Evolutionary conservation across 1,140 invertebrate genomes (phyloP), one percentile per base, ranked within the genome.

Genomic region (Probaryconus sp.): DNA sequence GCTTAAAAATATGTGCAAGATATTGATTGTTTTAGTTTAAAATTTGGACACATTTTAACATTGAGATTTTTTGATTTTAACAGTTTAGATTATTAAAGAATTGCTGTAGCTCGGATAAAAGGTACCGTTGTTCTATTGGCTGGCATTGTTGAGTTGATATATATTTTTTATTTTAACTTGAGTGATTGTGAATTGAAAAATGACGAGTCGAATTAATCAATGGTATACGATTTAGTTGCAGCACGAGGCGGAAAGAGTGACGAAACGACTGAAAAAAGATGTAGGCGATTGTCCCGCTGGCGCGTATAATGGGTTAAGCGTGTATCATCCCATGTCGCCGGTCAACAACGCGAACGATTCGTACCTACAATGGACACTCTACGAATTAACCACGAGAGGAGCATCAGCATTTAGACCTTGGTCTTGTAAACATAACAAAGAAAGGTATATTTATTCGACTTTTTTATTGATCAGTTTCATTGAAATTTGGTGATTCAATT

Each of bases 381-480:
- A 85, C 58, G 85, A 87, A 70, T 75, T 87, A 26, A 87, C 86
- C 33, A 69, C 85, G 7, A 81, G 85, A 50, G 85, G 85, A 14
- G 82, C 85, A 21, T 87, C 86, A 6, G 86, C 87, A 30, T 88
- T 87, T 73, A 83, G 86, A 70, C 83, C 86, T 48, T 88, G 86
- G 87, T 79, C 83, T 21, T 87, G 85, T 81, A 87, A 87, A 81
- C 85, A 84, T 69, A 69, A 77, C 65, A 85, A 85, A 67, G 86
- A 87, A 73, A 84, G 82, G 87, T 88, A 70, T 13, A 14, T 1
- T 42, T 16, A 31, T 38, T 33, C 9, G 47, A 24, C 47, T 42
- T 38, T 37, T 21, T 42, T 42, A 21, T 21, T 24, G 2, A 38
- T 37, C 5, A 37, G 3, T 51, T 10, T 24, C 26, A 42, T 1